Conservation (phyloP, 2,888 invertebrate species). For the Meliscaeva auricollis region DNA sequence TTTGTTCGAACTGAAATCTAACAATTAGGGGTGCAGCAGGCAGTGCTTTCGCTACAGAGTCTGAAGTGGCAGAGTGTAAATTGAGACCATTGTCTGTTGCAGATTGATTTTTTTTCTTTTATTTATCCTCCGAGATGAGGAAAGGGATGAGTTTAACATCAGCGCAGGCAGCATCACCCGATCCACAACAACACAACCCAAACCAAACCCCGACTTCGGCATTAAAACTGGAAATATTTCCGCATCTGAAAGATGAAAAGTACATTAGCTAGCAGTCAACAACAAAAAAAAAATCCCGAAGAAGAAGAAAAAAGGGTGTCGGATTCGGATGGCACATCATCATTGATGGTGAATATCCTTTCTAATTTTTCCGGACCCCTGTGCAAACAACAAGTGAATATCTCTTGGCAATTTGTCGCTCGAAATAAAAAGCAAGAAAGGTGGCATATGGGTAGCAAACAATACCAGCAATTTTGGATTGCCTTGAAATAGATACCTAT, state of each 20-base stretch:
- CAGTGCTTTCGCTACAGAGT: slow-evolving; percentile 13
- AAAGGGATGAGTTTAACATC: slow-evolving; percentile 49
- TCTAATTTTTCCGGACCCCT: slow-evolving; percentile 68
- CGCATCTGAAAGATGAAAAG: slow-evolving; percentile 70
- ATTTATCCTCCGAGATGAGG: slow-evolving; percentile 32
- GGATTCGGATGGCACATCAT: slow-evolving; percentile 58
- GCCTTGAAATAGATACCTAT: slow-evolving; percentile 67
- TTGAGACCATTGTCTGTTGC: slow-evolving; percentile 73
- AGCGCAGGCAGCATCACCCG: too few species aligned
- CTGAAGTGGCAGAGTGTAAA: slow-evolving; percentile 74
- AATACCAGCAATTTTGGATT: slow-evolving; percentile 65
- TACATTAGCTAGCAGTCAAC: slow-evolving; percentile 62
- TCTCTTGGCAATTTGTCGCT: slow-evolving; percentile 68
- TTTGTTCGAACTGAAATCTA: slow-evolving; percentile 5
- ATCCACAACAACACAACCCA: slow-evolving; percentile 1
- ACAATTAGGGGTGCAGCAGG: slow-evolving; percentile 39
- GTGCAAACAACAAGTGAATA: slow-evolving; percentile 73
- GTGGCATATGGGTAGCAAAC: slow-evolving; percentile 74
- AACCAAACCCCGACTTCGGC: slow-evolving; percentile 24
- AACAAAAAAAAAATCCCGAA: not conserved
- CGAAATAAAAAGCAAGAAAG: slow-evolving; percentile 57
- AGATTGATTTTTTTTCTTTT: slow-evolving; percentile 67
- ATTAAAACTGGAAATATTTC: slow-evolving; percentile 61
- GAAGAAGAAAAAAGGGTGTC: slow-evolving; percentile 56
- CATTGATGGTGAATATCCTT: slow-evolving; percentile 56